Conservation (phyloP, 2,888 invertebrate species). For the Drosophila neoperkinsi region DNA sequence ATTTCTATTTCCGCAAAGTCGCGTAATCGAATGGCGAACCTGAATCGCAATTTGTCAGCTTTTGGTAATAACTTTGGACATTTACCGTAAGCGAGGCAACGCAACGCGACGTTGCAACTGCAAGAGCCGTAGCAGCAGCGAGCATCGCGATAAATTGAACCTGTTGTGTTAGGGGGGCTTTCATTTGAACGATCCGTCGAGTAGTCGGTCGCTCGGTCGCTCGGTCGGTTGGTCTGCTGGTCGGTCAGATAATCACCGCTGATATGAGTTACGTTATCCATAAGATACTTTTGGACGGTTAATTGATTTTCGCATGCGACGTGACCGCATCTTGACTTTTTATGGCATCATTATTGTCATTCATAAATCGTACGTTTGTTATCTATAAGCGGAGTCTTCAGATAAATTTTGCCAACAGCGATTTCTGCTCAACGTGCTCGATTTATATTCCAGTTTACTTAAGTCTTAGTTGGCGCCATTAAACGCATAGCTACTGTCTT, state of each 20-base stretch:
- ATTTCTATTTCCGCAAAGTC: slow-evolving; percentile 66
- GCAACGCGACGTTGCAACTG: slow-evolving; percentile 11
- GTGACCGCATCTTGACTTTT: slow-evolving; percentile 55
- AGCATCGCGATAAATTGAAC: slow-evolving; percentile 64
- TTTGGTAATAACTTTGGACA: slow-evolving; percentile 79
- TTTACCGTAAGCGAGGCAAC: slow-evolving; percentile 68
- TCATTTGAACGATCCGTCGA: slow-evolving; percentile 8
- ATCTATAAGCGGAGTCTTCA: slow-evolving; percentile 46
- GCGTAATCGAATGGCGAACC: slow-evolving; percentile 56
- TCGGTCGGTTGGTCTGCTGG: neutral
- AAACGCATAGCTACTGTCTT: slow-evolving; percentile 6
- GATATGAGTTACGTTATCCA: slow-evolving; percentile 65
- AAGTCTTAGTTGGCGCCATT: slow-evolving; percentile 1
- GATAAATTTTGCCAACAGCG: slow-evolving; percentile 44
- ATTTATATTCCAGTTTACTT: slow-evolving; percentile 16
- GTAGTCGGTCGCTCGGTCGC: neutral
- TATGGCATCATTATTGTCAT: slow-evolving; percentile 74
- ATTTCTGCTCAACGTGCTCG: slow-evolving; percentile 45
- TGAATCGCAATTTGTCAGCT: slow-evolving; percentile 79
- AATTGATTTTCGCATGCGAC: slow-evolving; percentile 74
- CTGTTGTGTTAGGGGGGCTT: slow-evolving; percentile 58
- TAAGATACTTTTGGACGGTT: slow-evolving; percentile 55
- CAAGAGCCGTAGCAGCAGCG: slow-evolving; percentile 3
- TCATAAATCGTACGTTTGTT: slow-evolving; percentile 70
- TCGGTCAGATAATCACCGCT: slow-evolving; percentile 56